phyloP scores from a whole-genome alignment of 2,113 vertebrate genomes.

The Ptilorrhoa leucosticta region DNA sequence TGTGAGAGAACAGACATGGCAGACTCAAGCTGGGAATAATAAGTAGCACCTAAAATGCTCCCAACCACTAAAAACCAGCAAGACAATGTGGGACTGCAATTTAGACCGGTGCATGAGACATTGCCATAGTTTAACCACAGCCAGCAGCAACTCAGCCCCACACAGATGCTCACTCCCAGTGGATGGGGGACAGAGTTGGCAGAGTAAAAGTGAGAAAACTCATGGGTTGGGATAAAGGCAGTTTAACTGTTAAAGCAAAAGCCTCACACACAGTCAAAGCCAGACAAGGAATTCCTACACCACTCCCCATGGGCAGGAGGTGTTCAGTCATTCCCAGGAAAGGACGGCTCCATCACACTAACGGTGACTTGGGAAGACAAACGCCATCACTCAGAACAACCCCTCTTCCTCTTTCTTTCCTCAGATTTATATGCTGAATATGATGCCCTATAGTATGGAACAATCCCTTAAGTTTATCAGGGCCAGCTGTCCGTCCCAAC shows the following conservation, averaged over 20 bases:
- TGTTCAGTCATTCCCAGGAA: background rate
- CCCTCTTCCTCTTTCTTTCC: background rate
- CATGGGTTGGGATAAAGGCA: background rate
- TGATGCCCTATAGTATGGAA: background rate
- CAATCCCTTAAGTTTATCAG: background rate
- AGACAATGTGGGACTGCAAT: background rate
- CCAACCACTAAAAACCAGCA: background rate
- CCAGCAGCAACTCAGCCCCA: background rate
- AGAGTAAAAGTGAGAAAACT: background rate
- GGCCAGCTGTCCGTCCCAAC: background rate
- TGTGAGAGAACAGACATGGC: background rate
- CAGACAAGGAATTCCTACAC: background rate
- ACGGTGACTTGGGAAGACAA: background rate
- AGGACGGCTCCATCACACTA: background rate
- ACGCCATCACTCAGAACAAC: background rate
- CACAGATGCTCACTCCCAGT: rapidly evolving
- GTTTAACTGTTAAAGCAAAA: background rate
- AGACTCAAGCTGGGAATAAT: background rate
- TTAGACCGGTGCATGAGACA: background rate
- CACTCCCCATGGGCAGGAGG: background rate
- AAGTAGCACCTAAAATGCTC: background rate
- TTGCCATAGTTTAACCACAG: background rate
- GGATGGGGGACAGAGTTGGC: background rate
- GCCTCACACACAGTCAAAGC: background rate
- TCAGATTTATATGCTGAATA: background rate